Evolutionary conservation across 2,888 invertebrate species (phyloP).

Genomic region (Noctua comes): DNA sequence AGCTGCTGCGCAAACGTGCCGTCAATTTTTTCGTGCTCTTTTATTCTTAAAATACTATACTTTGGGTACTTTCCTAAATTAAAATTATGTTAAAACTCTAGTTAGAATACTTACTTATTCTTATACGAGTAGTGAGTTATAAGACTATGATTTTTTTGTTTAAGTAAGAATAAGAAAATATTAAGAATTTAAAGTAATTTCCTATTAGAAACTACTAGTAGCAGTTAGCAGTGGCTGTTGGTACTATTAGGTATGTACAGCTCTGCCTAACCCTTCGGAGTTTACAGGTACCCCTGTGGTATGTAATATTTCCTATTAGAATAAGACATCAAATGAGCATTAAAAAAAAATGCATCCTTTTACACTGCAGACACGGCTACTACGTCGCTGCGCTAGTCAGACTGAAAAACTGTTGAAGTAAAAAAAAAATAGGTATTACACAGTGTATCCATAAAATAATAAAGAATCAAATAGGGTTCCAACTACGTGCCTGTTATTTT

Average conservation of each 20-base stretch:
- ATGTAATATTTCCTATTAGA: neutral
- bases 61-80: neutral
- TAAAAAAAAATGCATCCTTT: neutral
- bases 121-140: neutral
- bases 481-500: conserved; percentile 76
- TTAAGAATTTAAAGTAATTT: neutral
- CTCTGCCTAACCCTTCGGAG: neutral
- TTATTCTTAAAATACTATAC: neutral
- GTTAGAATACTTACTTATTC: neutral
- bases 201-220: neutral
- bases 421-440: neutral
- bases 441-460: conserved; percentile 24
- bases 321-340: neutral
- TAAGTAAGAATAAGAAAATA: neutral
- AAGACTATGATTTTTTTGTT: neutral
- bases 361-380: neutral
- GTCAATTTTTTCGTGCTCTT: too few relatives aligned
- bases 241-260: neutral
- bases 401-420: neutral
- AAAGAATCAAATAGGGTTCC: conserved; percentile 12
- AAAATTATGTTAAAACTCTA: neutral
- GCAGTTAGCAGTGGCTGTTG: neutral
- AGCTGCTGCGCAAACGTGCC: too few relatives aligned
- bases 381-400: too few relatives aligned
- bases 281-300: neutral